Percentiles rank a stretch among this genome's conserved stretches.
Conservation (phyloP, 2,113 vertebrate genomes). For the Pungitius pungitius region DNA sequence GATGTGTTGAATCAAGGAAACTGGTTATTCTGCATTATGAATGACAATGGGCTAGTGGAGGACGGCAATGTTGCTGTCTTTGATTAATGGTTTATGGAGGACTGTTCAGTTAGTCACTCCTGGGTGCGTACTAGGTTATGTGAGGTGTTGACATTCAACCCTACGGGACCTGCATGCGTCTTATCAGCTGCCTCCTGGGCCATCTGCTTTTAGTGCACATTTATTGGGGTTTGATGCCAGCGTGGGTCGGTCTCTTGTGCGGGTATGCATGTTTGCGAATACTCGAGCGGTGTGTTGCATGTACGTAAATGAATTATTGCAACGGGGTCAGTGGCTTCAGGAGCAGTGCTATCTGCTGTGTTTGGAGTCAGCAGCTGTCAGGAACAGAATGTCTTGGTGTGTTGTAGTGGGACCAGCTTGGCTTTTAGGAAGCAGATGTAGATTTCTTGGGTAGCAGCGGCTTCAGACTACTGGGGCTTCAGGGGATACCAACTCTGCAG, state of each 20-base stretch:
- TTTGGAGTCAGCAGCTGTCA: conserved; percentile 68
- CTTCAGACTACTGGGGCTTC: neutral
- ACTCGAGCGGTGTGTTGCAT: conserved; percentile 15
- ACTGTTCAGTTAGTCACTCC: conserved; percentile 33
- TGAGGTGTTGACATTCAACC: conserved; percentile 31
- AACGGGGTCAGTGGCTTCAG: conserved; percentile 20
- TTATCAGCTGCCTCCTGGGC: conserved; percentile 53
- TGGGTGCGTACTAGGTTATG: conserved; percentile 14
- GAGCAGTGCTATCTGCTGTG: conserved; percentile 36
- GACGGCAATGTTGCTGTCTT: neutral
- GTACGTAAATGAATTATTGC: conserved; percentile 18
- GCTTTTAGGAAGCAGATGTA: conserved; percentile 72
- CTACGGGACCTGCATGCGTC: conserved; percentile 8
- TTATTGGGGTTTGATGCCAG: conserved; percentile 46
- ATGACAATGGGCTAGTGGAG: conserved; percentile 7
- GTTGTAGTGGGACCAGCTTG: conserved; percentile 57
- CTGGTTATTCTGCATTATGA: neutral
- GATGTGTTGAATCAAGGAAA: neutral
- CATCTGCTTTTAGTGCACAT: conserved; percentile 38
- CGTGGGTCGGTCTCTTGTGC: neutral
- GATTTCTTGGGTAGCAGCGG: conserved; percentile 39
- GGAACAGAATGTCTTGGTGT: conserved; percentile 76
- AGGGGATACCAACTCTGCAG: conserved; percentile 5
- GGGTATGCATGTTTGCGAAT: conserved; percentile 25
- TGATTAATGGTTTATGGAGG: neutral